A percentile compares a stretch with the other conserved stretches of the same genome.
Conservation (phyloP, 2,888 invertebrate species). For the Smittia sp. region DNA sequence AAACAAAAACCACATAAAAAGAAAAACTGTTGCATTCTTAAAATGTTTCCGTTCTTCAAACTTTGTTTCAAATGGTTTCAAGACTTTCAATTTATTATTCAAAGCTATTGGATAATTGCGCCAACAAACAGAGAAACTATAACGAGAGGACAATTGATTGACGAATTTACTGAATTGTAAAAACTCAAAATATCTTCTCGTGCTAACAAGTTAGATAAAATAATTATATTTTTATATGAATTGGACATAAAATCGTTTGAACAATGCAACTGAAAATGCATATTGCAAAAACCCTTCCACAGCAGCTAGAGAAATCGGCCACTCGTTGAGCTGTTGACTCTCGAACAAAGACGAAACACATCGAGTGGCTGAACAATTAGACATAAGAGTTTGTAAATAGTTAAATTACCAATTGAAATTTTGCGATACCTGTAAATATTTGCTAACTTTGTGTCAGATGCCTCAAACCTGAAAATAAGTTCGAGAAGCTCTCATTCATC, state of each 20-base stretch:
- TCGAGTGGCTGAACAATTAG: not conserved
- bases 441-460: too few relatives aligned
- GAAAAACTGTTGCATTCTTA: too few relatives aligned
- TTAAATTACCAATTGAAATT: not conserved
- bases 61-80: not conserved
- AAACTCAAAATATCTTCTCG: too few relatives aligned
- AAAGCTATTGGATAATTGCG: not conserved
- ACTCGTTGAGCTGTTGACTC: not conserved
- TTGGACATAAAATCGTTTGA: constrained; percentile 15
- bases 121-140: not conserved
- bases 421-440: not conserved
- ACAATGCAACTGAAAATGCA: constrained; percentile 39
- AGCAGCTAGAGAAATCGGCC: constrained; percentile 34
- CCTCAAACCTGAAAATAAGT: too few relatives aligned
- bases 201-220: constrained; percentile 10
- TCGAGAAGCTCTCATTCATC: too few relatives aligned
- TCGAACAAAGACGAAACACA: too few relatives aligned
- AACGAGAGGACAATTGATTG: not conserved
- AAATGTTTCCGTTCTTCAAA: not conserved
- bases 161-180: constrained; percentile 15
- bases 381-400: constrained; percentile 1
- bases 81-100: not conserved
- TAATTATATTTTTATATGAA: constrained; percentile 20
- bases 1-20: too few relatives aligned
- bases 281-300: constrained; percentile 37